phyloP scores from a whole-genome alignment of 2,888 invertebrate species.

The Rhingia rostrata region DNA sequence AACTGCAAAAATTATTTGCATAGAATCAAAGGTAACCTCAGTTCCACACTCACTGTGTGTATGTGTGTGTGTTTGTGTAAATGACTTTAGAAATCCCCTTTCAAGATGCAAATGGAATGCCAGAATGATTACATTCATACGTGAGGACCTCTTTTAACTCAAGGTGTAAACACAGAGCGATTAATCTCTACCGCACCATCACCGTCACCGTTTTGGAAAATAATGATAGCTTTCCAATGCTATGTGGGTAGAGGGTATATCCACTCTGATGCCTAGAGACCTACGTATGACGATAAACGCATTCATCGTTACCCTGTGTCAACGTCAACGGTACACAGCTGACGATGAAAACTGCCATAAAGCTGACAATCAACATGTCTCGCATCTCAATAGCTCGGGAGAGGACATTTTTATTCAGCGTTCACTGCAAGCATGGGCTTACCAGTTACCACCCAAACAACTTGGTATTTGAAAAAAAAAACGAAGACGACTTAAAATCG shows the following conservation, averaged over 20 bases:
- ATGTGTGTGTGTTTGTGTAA: conserved; percentile 4
- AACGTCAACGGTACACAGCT: conserved; percentile 25
- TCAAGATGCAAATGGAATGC: conserved; percentile 70
- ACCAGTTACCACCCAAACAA: neutral
- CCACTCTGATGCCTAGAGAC: neutral
- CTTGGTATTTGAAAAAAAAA: neutral
- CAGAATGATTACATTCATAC: conserved; percentile 71
- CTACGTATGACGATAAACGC: conserved; percentile 61
- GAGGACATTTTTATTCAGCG: conserved; percentile 23
- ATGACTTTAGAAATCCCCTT: conserved; percentile 55
- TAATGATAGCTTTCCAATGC: conserved; percentile 65
- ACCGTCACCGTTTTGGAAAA: conserved; percentile 49
- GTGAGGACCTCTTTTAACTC: conserved; percentile 61
- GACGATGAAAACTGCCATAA: conserved; percentile 64
- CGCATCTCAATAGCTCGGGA: conserved; percentile 56
- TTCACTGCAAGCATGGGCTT: neutral
- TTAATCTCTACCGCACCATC: conserved; percentile 29
- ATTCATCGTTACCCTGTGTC: conserved; percentile 57
- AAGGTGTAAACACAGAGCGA: conserved; percentile 65
- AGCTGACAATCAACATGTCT: conserved; percentile 70
- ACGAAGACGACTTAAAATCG: conserved; percentile 25
- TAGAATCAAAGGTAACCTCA: conserved; percentile 57
- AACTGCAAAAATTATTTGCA: conserved; percentile 64
- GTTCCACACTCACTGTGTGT: neutral
- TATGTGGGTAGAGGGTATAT: neutral